Percentiles rank a stretch among this genome's conserved stretches.
phyloP scores from a whole-genome alignment of 2,797 vertebrate species.

The Liparis tanakae region DNA sequence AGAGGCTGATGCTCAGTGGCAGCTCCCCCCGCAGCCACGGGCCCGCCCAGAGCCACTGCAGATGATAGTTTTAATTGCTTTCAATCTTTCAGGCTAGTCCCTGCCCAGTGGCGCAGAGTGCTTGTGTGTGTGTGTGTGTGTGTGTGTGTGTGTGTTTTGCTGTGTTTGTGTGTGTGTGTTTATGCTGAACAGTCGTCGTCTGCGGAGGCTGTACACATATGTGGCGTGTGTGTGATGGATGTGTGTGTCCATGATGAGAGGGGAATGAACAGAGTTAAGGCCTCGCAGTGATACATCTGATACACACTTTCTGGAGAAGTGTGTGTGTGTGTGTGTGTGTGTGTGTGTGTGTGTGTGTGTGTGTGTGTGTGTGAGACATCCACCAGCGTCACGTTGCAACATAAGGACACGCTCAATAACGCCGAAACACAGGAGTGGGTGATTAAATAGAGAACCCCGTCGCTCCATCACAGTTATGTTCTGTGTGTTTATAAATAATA shows the following conservation, averaged over 20 bases:
- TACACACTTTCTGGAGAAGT: conserved; percentile 18
- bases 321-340: background rate
- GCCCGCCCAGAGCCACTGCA: conserved; percentile 94
- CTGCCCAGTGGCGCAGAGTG: conserved; percentile 85
- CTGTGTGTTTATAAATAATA: conserved; percentile 75
- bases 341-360: conserved; percentile 1
- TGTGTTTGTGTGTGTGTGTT: conserved; percentile 38
- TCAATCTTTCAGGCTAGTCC: conserved; percentile 94
- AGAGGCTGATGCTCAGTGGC: conserved; percentile 93
- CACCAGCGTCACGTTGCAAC: background rate
- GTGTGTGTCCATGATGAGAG: conserved; percentile 64
- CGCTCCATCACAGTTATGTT: conserved; percentile 37
- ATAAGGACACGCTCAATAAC: conserved; percentile 1
- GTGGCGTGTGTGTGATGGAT: conserved; percentile 75
- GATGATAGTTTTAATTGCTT: conserved; percentile 99
- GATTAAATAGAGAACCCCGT: conserved; percentile 29
- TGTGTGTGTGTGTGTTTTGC: conserved; percentile 38
- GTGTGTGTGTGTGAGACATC: conserved; percentile 21
- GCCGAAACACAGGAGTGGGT: conserved; percentile 1
- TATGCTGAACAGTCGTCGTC: conserved; percentile 52
- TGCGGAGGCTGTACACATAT: conserved; percentile 64
- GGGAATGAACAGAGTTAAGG: conserved; percentile 68
- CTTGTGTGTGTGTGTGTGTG: conserved; percentile 61
- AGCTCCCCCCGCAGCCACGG: conserved; percentile 92
- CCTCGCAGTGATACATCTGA: conserved; percentile 71